These are phyloP conservation scores for Pangasius sanitwongsei DNA, from an alignment of 2,797 vertebrate species.

Conservation along the genomic window DNA sequence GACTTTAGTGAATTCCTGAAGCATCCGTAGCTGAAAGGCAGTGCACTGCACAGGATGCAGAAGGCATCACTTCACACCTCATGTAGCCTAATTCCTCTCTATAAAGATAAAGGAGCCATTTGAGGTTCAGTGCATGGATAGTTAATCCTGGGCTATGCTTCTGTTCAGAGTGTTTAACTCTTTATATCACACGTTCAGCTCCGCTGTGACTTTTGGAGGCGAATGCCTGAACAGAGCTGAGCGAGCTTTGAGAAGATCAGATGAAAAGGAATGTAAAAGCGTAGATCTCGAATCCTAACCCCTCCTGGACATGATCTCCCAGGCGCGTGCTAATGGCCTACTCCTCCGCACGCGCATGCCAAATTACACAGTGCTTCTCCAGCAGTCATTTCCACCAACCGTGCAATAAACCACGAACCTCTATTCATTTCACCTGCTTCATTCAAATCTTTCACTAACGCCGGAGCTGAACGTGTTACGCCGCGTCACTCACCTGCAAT, in stretches of 20 bases:
- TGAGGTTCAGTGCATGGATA: not conserved
- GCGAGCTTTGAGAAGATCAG: not conserved
- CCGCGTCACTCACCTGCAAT: constrained; percentile 32
- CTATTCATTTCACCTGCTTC: not conserved
- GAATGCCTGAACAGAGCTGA: not conserved
- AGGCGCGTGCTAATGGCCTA: not conserved
- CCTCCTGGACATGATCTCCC: not conserved
- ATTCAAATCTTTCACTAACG: too few relatives aligned
- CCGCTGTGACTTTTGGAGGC: not conserved
- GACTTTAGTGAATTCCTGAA: not conserved
- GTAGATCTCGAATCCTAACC: not conserved
- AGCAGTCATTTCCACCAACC: not conserved
- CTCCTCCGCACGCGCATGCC: not conserved
- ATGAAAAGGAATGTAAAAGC: not conserved
- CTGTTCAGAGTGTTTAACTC: not conserved
- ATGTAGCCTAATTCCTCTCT: not conserved
- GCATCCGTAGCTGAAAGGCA: not conserved
- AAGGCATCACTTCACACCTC: not conserved
- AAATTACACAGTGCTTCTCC: not conserved
- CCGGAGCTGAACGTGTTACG: not conserved
- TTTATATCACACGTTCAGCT: not conserved
- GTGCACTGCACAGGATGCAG: not conserved
- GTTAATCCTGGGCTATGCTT: not conserved
- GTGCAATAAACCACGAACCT: not conserved
- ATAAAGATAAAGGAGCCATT: not conserved